Evolutionary conservation across 2,113 vertebrate species (phyloP), one percentile per base, ranked within the genome.

Genomic region (Rhagologus leucostigma): DNA sequence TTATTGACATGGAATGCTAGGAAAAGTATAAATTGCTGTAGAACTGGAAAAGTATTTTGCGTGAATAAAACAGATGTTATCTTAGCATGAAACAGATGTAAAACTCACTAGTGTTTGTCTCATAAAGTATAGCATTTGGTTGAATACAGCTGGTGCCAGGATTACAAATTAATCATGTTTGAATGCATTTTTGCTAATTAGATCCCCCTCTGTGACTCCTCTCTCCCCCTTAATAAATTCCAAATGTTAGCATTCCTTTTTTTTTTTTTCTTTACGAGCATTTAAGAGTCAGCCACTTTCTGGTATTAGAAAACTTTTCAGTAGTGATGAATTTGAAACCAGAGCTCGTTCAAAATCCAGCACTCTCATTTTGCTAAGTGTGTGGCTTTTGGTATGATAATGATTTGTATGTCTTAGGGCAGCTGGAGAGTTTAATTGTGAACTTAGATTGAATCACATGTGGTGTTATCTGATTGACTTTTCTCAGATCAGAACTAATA

Each of bases 21-120:
- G 75, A 96, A 93, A 95, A 96, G 96, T 96, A 93, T 97, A 96
- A 97, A 97, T 96, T 97, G 97, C 95, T 86, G 71, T 86, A 80
- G 95, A 97, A 96, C 96, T 95, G 96, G 96, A 95, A 93, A 95
- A 97, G 96, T 89, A 84, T 97, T 93, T 74, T 77, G 79, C 94
- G 91, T 74, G 93, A 93, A 68, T 67, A 87, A 97, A 97, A 85
- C 98, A 98, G 98, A 98, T 98, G 98, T 98, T 98, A 91, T 93
- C 97, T 90, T 98, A 97, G 97, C 97, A 79, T 97, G 98, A 97
- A 97, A 96, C 98, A 98, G 98, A 98, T 98, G 98, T 98, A 98
- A 97, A 97, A 95, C 96, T 97, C 94, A 94, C 96, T 92, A 90
- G 95, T 97, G 96, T 97, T 98, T 98, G 96, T 97, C 96, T 98